These are phyloP conservation scores for Phrynocephalus forsythii DNA, from an alignment of 2,797 vertebrate genomes.

Conservation along the genomic window DNA sequence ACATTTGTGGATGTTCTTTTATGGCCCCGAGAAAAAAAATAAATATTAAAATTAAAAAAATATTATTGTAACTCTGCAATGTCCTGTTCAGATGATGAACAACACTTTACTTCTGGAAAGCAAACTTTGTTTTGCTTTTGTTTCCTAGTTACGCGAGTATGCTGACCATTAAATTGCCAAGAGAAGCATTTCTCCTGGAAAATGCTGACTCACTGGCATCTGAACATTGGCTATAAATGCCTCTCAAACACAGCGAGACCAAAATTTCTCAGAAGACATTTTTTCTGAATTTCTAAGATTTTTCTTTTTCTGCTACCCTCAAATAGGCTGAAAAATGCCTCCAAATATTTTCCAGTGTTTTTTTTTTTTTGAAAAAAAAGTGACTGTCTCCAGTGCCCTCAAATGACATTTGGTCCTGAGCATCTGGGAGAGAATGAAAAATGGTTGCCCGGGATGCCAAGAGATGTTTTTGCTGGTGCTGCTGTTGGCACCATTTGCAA, in stretches of 20 bases:
- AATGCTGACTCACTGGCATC: constrained; percentile 29
- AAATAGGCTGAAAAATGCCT: background rate
- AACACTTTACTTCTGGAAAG: constrained; percentile 37
- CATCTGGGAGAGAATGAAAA: background rate
- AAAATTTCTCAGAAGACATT: background rate
- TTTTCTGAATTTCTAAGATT: background rate
- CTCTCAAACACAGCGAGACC: background rate
- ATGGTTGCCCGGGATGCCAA: background rate
- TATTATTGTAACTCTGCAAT: constrained; percentile 7
- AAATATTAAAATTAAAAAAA: constrained; percentile 8
- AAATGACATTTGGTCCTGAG: background rate
- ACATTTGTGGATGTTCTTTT: constrained; percentile 2
- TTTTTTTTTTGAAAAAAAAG: background rate
- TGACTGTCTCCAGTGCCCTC: background rate
- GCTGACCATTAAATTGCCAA: constrained; percentile 28
- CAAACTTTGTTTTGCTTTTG: constrained; percentile 35
- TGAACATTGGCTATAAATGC: background rate
- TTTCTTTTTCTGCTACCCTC: background rate
- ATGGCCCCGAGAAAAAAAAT: background rate
- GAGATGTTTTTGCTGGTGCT: no score
- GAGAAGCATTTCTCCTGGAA: constrained; percentile 37
- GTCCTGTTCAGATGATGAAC: constrained; percentile 2
- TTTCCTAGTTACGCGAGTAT: constrained; percentile 35
- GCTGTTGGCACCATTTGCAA: no score
- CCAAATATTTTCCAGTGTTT: background rate